Evolutionary conservation across 2,888 invertebrate genomes (phyloP).

Genomic region (Nudaria mundana): DNA sequence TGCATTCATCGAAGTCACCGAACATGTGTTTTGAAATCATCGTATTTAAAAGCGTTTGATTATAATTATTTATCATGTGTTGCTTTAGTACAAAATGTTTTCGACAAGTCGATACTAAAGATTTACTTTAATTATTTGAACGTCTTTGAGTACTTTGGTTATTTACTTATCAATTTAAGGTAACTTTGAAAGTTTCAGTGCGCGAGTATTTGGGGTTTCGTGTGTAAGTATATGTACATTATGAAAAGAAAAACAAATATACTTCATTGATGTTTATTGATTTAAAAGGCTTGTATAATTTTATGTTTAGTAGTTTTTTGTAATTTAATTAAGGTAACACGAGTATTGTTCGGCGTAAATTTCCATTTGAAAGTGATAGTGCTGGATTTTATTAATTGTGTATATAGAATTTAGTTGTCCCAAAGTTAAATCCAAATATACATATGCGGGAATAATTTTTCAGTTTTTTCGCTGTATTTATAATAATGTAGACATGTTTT

Average conservation of each 20-base stretch:
- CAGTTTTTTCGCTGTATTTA: slow-evolving; percentile 48
- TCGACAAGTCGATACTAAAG: not conserved
- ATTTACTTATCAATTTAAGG: slow-evolving; percentile 6
- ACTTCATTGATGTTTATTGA: slow-evolving; percentile 49
- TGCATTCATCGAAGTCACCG: slow-evolving; percentile 26
- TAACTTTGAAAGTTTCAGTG: slow-evolving; percentile 27
- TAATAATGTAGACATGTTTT: slow-evolving; percentile 49
- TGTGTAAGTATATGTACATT: slow-evolving; percentile 77
- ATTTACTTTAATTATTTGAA: not conserved
- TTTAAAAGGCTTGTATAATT: slow-evolving; percentile 64
- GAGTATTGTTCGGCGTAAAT: slow-evolving; percentile 25
- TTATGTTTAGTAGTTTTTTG: slow-evolving; percentile 60
- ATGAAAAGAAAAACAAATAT: slow-evolving; percentile 60
- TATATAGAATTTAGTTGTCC: slow-evolving; percentile 75
- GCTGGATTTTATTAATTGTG: slow-evolving; percentile 58
- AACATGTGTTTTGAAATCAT: slow-evolving; percentile 6
- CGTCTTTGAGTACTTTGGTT: not conserved
- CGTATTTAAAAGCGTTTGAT: not conserved
- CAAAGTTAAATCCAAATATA: slow-evolving; percentile 75
- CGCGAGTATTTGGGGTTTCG: slow-evolving; percentile 55
- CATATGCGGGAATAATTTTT: slow-evolving; percentile 53
- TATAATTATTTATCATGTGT: too few relatives aligned
- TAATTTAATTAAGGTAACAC: slow-evolving; percentile 33
- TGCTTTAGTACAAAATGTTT: too few relatives aligned
- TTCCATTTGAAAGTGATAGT: slow-evolving; percentile 27